Evolutionary conservation across 1,140 invertebrate genomes (phyloP), one percentile per base, ranked within the genome.

Genomic region (Ladona fulva): DNA sequence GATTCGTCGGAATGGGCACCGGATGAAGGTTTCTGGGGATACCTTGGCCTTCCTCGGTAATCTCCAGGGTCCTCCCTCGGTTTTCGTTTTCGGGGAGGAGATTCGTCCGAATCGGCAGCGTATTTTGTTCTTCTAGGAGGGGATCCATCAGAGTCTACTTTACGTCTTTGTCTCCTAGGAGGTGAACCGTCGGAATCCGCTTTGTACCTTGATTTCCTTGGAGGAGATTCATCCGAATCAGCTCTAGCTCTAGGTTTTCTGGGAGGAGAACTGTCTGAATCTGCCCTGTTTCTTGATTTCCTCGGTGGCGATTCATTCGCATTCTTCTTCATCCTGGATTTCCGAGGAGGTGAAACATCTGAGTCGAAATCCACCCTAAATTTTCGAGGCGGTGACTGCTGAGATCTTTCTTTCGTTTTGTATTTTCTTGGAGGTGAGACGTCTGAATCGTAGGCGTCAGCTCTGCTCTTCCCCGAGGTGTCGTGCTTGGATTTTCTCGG

Each of bases 171-270:
- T 19, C 78, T 83, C 77, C 83, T 83, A 22, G 80, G 81, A 24
- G 83, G 83, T 76, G 84, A 84, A 74, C 80, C 73, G 79, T 84
- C 84, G 77, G 82, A 81, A 82, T 85, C 82, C 78, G 78, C 76
- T 29, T 78, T 77, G 79, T 78, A 76, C 82, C 84, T 52, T 81
- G 78, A 79, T 84, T 76, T 79, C 24, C 79, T 59, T 78, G 76
- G 76, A 74, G 79, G 78, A 22, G 76, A 78, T 11, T 74, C 75
- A 76, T 81, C 78, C 42, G 78, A 80, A 79, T 79, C 78, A 11
- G 0, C 3, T 78, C 44, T 42, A n/a, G 16, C 59, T 74, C 78
- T 77, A 81, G 37, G 77, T 81, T 75, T 83, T 81, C 80, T 78
- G 12, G 77, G 77, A 76, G 81, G 80, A 25, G 82, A 81, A 42